Conservation (phyloP, 2,797 vertebrate genomes). For the Carcharodon carcharias region DNA sequence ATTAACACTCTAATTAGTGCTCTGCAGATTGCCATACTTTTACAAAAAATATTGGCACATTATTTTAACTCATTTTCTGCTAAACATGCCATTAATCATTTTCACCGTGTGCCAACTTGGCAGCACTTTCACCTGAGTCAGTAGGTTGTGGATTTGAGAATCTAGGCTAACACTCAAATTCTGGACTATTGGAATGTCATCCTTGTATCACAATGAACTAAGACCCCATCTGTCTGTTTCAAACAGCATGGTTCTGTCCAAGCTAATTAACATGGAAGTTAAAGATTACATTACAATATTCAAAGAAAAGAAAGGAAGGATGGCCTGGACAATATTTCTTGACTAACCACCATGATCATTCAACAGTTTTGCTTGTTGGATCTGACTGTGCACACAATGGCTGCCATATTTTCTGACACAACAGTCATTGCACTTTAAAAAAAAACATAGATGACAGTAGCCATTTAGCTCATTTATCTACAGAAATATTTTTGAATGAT, state of each 20-base stretch:
- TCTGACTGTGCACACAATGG: background rate
- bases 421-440: background rate
- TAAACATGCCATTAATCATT: background rate
- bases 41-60: background rate
- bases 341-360: background rate
- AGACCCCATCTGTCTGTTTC: background rate
- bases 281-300: background rate
- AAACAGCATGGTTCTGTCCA: background rate
- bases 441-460: background rate
- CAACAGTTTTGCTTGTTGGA: background rate
- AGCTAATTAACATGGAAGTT: background rate
- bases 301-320: background rate
- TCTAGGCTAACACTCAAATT: background rate
- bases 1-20: conserved; percentile 15
- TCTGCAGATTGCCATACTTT: background rate
- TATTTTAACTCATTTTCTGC: background rate
- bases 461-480: background rate
- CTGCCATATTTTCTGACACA: background rate
- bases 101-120: background rate
- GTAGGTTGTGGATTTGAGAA: background rate
- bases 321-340: background rate
- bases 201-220: background rate
- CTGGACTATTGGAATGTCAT: background rate
- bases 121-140: background rate
- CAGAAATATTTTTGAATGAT: background rate